A percentile compares a stretch with the other conserved stretches of the same genome.
Conservation (phyloP, 35 echinoderm and acorn worm species). For the Acanthaster planci region DNA sequence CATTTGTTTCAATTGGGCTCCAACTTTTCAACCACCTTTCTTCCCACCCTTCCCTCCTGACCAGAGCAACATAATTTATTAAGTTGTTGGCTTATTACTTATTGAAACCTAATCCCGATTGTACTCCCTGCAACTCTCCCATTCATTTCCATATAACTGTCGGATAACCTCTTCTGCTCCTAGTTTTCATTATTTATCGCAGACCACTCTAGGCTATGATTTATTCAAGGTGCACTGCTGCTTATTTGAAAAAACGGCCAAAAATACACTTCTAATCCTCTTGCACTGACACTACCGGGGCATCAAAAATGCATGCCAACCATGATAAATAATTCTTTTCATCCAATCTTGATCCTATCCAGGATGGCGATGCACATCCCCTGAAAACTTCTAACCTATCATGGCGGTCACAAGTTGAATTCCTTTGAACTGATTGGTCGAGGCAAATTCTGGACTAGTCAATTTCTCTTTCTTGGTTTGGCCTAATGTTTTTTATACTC, state of each 20-base stretch:
- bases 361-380: neutral
- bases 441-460: too few relatives aligned
- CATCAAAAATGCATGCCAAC: conserved; percentile 23
- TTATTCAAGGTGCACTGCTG: neutral
- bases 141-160: neutral
- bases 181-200: conserved; percentile 7
- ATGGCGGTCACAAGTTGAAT: neutral
- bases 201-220: neutral
- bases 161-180: neutral
- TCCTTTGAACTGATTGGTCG: too few relatives aligned
- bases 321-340: conserved; percentile 15
- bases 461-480: too few relatives aligned
- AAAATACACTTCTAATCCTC: too few relatives aligned
- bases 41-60: neutral
- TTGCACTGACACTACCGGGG: neutral
- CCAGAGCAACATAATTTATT: neutral
- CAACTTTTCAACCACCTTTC: neutral
- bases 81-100: conserved; percentile 5
- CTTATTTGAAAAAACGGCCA: neutral
- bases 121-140: too few relatives aligned
- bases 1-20: conserved; percentile 10
- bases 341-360: neutral
- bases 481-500: neutral
- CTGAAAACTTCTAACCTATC: conserved; percentile 2
- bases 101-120: neutral